Conservation (phyloP, 2,113 vertebrate genomes). For the Clarias gariepinus region DNA sequence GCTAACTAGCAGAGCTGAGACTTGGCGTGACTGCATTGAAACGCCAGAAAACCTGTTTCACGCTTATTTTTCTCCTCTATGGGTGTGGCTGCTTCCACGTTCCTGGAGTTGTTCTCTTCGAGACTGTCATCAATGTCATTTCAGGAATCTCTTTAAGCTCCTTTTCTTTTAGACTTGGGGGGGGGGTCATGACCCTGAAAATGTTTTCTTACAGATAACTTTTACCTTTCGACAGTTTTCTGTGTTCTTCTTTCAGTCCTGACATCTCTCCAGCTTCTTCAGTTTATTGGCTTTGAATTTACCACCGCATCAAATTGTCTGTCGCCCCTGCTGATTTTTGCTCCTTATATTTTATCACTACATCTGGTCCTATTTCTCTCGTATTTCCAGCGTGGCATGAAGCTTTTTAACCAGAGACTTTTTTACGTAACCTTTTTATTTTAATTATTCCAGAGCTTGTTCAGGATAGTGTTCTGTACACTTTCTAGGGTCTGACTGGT, state of each 20-base stretch:
- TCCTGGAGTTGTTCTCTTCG: background rate
- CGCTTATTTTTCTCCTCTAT: background rate
- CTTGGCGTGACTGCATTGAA: background rate
- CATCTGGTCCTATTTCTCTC: background rate
- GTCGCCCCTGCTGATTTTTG: background rate
- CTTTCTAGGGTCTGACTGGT: background rate
- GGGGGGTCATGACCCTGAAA: background rate
- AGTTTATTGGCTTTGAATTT: background rate
- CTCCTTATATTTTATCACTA: constrained; percentile 10
- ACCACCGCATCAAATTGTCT: background rate
- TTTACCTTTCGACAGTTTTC: background rate
- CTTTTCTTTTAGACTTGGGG: background rate
- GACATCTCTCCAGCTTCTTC: background rate
- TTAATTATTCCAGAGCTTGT: background rate
- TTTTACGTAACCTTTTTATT: background rate
- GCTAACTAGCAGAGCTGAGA: background rate
- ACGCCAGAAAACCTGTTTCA: background rate
- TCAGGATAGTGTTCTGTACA: background rate
- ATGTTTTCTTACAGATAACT: background rate
- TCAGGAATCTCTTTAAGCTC: background rate
- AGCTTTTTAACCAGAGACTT: background rate
- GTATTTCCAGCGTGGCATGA: background rate
- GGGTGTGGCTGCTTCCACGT: background rate
- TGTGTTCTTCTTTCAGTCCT: background rate
- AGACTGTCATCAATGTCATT: background rate